Evolutionary conservation across 2,888 invertebrate species (phyloP).

Genomic region (Megaustenia siamemsis): DNA sequence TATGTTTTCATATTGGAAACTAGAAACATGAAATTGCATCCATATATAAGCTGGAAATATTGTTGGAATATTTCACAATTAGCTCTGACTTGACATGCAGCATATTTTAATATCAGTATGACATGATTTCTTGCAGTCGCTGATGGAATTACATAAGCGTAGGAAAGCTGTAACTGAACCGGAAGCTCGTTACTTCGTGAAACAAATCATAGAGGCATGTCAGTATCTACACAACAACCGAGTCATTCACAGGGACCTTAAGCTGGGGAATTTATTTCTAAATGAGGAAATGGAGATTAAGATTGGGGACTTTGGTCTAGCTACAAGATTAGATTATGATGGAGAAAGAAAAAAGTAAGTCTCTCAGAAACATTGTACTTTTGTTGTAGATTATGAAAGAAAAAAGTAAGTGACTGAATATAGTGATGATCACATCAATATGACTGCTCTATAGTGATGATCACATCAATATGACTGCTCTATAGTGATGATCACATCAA

Average conservation of each 20-base stretch:
- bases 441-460: too few species aligned
- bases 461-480: too few species aligned
- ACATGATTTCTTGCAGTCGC: conserved; percentile 86
- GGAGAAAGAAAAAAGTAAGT: conserved; percentile 87
- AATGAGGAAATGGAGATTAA: conserved; percentile 86
- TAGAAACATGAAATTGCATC: too few species aligned
- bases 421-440: too few species aligned
- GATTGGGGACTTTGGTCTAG: conserved; percentile 99
- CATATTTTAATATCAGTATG: background rate
- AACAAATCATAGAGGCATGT: conserved; percentile 94
- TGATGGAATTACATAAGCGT: conserved; percentile 99
- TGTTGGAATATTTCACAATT: too few species aligned
- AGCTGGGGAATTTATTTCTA: conserved; percentile 97
- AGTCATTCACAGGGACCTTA: conserved; percentile 98
- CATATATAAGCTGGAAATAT: too few species aligned
- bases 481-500: too few species aligned
- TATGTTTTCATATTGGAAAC: too few species aligned
- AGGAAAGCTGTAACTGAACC: conserved; percentile 96
- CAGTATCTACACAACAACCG: conserved; percentile 93
- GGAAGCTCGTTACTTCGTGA: conserved; percentile 97
- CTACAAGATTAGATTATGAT: conserved; percentile 94
- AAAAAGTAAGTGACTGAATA: too few species aligned
- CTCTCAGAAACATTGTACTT: too few species aligned
- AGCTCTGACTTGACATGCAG: too few species aligned
- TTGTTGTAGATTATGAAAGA: too few species aligned